Evolutionary conservation across 2,888 invertebrate genomes (phyloP).

Genomic region (Amblyjoppa fuscipennis): DNA sequence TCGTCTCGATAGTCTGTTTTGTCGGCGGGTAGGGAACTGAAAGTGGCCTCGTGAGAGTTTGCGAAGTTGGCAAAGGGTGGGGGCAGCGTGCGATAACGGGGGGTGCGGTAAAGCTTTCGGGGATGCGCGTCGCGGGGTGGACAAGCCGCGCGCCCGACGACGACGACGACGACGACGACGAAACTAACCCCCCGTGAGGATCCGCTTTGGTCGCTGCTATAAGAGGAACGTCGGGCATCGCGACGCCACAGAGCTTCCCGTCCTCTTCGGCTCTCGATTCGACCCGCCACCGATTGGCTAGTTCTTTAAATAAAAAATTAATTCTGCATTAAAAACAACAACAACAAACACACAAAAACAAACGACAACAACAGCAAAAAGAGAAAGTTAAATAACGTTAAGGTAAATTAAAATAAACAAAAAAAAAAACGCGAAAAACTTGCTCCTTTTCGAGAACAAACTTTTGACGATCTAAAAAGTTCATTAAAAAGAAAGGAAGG

Average conservation of each 20-base stretch:
- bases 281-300: constrained; percentile 44
- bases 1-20: constrained; percentile 13
- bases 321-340: not conserved
- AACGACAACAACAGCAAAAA: not conserved
- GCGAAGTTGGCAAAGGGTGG: constrained; percentile 34
- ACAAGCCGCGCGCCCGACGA: constrained; percentile 62
- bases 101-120: constrained; percentile 69
- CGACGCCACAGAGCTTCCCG: constrained; percentile 76
- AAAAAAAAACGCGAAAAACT: constrained; percentile 8
- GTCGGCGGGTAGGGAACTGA: constrained; percentile 11
- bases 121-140: constrained; percentile 74
- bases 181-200: constrained; percentile 67
- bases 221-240: constrained; percentile 78
- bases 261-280: constrained; percentile 69
- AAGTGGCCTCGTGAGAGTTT: constrained; percentile 30
- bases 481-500: not conserved
- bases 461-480: not conserved
- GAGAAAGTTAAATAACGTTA: not conserved
- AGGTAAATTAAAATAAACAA: not conserved
- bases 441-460: not conserved
- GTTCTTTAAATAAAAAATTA: not conserved
- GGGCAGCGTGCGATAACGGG: constrained; percentile 17
- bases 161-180: constrained; percentile 42
- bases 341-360: not conserved
- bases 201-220: constrained; percentile 74